phyloP scores from a whole-genome alignment of 2,113 vertebrate genomes.

The Hippotragus niger region DNA sequence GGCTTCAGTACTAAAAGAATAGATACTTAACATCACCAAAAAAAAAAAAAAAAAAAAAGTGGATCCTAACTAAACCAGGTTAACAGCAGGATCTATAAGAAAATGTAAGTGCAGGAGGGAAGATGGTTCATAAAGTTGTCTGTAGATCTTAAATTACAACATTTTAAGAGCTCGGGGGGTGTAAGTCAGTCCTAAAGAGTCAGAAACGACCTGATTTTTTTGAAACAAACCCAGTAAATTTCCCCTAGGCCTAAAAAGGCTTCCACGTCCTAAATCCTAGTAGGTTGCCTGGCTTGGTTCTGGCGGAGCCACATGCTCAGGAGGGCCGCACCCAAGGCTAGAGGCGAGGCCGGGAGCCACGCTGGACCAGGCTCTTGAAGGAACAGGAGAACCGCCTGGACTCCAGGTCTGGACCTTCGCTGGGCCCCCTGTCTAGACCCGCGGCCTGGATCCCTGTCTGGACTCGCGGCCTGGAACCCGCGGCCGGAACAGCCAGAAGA shows the following conservation, averaged over 20 bases:
- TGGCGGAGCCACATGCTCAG: rapidly evolving
- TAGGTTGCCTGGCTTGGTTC: not conserved
- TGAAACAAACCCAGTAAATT: not conserved
- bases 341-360: not conserved
- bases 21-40: not conserved
- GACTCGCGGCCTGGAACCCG: not conserved
- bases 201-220: not conserved
- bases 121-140: not conserved
- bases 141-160: not conserved
- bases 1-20: not conserved
- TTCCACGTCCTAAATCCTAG: not conserved
- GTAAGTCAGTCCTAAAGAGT: not conserved
- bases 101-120: not conserved
- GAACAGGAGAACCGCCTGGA: not conserved
- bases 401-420: not conserved
- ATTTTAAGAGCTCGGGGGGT: not conserved
- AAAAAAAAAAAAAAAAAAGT: not conserved
- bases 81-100: not conserved
- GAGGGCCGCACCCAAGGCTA: not conserved
- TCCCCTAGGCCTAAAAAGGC: not conserved
- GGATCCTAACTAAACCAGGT: not conserved
- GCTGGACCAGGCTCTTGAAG: not conserved
- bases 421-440: not conserved
- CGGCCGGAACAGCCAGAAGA: not conserved
- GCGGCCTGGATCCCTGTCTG: not conserved